phyloP scores from a whole-genome alignment of 2,797 vertebrate genomes.

The Simalia tracyae region DNA sequence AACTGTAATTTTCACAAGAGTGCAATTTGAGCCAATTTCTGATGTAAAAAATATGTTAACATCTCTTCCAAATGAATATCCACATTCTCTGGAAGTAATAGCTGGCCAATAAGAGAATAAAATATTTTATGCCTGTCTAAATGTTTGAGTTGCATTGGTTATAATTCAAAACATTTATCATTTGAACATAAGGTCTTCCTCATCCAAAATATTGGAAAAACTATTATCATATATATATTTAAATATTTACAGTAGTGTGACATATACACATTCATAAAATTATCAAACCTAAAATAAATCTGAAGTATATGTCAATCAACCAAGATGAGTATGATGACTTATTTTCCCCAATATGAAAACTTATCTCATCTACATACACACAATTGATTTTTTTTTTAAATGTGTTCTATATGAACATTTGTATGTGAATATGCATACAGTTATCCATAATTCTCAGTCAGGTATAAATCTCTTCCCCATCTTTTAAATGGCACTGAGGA shows the following conservation, averaged over 20 bases:
- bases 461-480: background rate
- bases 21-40: slow-evolving; percentile 51
- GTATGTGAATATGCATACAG: background rate
- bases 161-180: slow-evolving; percentile 34
- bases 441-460: background rate
- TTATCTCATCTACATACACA: background rate
- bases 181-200: background rate
- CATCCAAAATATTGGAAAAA: background rate
- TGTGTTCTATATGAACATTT: background rate
- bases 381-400: background rate
- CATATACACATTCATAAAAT: background rate
- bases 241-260: slow-evolving; percentile 35
- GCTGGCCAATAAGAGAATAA: slow-evolving; percentile 24
- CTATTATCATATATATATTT: slow-evolving; percentile 11
- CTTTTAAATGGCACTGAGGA: background rate
- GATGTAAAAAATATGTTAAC: slow-evolving; percentile 27
- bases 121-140: background rate
- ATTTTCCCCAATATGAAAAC: background rate
- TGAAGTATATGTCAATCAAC: background rate
- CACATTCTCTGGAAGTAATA: slow-evolving; percentile 30
- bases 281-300: background rate
- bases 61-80: slow-evolving; percentile 28
- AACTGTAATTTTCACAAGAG: slow-evolving; percentile 53
- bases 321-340: background rate
- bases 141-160: slow-evolving; percentile 45